A percentile compares a stretch with the other conserved stretches of the same genome.
Conservation (phyloP, 2,113 vertebrate species). For the Jacana jacana region DNA sequence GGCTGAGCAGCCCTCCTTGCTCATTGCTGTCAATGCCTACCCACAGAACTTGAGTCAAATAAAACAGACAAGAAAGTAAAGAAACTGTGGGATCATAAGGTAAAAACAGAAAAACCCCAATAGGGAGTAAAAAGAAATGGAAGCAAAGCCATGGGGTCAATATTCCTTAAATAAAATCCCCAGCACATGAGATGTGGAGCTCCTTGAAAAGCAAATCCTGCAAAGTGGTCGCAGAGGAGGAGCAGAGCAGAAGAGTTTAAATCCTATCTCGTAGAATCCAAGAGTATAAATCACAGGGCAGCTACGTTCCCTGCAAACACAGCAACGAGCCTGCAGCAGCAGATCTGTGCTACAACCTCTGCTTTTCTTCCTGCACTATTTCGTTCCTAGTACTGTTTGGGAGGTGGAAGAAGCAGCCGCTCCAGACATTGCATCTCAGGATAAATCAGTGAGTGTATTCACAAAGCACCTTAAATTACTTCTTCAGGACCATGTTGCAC, state of each 20-base stretch:
- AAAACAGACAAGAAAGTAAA: not conserved
- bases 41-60: not conserved
- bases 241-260: not conserved
- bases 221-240: not conserved
- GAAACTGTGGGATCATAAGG: not conserved
- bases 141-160: not conserved
- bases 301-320: not conserved
- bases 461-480: not conserved
- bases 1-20: not conserved
- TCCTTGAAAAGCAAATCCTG: not conserved
- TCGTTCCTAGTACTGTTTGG: not conserved
- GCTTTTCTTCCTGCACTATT: not conserved
- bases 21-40: not conserved
- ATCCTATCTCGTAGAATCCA: not conserved
- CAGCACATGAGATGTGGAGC: rapidly evolving
- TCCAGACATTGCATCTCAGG: not conserved
- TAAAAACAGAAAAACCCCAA: not conserved
- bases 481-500: rapidly evolving
- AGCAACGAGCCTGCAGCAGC: not conserved
- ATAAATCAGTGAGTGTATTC: not conserved
- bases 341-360: not conserved
- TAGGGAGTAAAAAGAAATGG: not conserved
- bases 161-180: not conserved
- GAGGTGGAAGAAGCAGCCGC: not conserved
- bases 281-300: not conserved